Evolutionary conservation across 1,140 invertebrate species (phyloP), one percentile per base, ranked within the genome.

Genomic region (Cepaea nemoralis): DNA sequence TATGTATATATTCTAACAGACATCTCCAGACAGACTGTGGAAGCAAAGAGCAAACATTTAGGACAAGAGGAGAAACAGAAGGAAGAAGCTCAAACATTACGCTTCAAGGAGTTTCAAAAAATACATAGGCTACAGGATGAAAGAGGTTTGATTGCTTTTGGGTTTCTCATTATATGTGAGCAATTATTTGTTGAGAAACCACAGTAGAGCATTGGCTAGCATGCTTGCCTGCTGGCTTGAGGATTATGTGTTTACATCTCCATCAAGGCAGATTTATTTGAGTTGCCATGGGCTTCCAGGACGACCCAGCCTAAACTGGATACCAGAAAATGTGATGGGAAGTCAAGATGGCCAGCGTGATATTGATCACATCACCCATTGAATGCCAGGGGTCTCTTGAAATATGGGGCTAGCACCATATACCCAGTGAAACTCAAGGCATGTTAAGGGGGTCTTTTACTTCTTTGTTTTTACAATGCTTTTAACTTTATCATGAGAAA

Each of bases 91-190:
- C 67, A 73, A 40, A 55, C 27, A 12, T 27, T 73, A 10, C 39
- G 48, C 19, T 80, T 71, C 45, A 80, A 80, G 39, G 78, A 80
- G 45, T 80, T 67, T 39, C 66, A 80, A 39, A 80, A 42, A 27
- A 80, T 80, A 37, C 78, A 80, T 48, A 70, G 27, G n/a, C 45
- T 80, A 0, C 78, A 80, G 40, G 78, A 70, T n/a, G 78, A 80
- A n/a, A 80, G 73, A 73, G 78, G 78, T 73, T 31, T 27, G 40
- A 71, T n/a, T 12, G 8, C 45, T 48, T 48, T 48, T n/a, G n/a
- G 22, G 5, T 55, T 55, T 35, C n/a, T n/a, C 63, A 66, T 27
- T 66, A 66, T 6, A 27, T 24, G n/a, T 66, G 6, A 35, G 6
- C n/a, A 66, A 8, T 66, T 66, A 27, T n/a, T 10, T 8, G n/a